Evolutionary conservation across 2,888 invertebrate genomes (phyloP).

Genomic region (Hypercompe scribonia): DNA sequence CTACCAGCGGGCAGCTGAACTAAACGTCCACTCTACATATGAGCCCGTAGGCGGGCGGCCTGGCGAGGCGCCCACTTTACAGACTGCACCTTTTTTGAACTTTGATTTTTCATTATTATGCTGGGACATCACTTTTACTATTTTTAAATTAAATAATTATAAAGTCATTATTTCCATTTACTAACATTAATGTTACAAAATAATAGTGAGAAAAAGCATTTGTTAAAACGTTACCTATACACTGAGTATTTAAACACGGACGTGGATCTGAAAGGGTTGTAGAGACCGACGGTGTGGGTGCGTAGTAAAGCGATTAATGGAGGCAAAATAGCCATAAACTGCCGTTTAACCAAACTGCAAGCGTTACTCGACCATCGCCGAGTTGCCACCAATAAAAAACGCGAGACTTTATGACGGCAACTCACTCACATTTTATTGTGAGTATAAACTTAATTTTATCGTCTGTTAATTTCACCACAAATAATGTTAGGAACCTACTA

Average conservation of each 20-base stretch:
- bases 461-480: constrained; percentile 87
- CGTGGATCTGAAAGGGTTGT: constrained; percentile 69
- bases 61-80: constrained; percentile 55
- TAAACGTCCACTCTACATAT: constrained; percentile 47
- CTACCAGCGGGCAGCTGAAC: constrained; percentile 80
- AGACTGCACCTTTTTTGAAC: constrained; percentile 21
- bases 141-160: neutral
- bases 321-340: constrained; percentile 86
- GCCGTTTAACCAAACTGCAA: constrained; percentile 87
- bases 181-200: neutral
- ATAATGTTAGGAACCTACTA: constrained; percentile 80
- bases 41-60: constrained; percentile 69
- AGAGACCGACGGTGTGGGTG: constrained; percentile 75
- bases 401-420: constrained; percentile 87
- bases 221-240: neutral
- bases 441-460: constrained; percentile 87
- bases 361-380: constrained; percentile 82
- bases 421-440: constrained; percentile 87
- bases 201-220: neutral
- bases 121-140: neutral
- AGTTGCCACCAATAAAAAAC: constrained; percentile 85
- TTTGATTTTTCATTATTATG: constrained; percentile 8
- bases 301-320: constrained; percentile 86
- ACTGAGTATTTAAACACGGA: neutral
- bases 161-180: neutral